Evolutionary conservation across 2,113 vertebrate species (phyloP), one percentile per base, ranked within the genome.

Genomic region (Elephas maximus): DNA sequence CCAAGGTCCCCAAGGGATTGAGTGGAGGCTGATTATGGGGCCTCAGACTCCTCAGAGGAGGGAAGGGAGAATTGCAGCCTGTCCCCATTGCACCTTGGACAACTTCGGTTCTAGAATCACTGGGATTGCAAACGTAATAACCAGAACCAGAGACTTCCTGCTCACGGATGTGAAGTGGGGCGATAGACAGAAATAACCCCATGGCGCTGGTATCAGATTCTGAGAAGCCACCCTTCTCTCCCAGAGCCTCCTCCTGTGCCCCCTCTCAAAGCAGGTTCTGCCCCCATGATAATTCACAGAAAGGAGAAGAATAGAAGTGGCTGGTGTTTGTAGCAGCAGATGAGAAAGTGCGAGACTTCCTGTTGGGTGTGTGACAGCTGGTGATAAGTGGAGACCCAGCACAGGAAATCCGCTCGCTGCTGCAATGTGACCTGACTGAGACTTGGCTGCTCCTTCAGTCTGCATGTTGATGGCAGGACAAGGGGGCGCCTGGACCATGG

Each of bases 291-390:
- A 97, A 97, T 95, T 98, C 97, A 82, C 96, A 37, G 69, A 96
- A 96, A 97, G 95, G 94, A 94, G 91, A 97, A 97, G 93, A 96
- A 98, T 97, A 97, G 89, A 4, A 24, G 41, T 80, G 93, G 96
- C 88, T 96, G 98, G 98, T 95, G 89, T 98, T 99, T 98, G 98
- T 99, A 98, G 98, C 97, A 98, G 99, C 98, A 99, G 98, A 99
- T 99, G 98, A 99, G 99, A 99, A 99, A 99, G 98, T 99, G 97
- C 98, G 98, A 99, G 98, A 98, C 98, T 99, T 99, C 99, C 99
- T 99, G 99, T 99, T 99, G 97, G 99, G 98, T 98, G 98, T 99
- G 98, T 99, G 99, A 98, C 99, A 99, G 98, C 98, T 98, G 93
- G 62, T 99, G 99, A 99, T 99, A 99, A 99, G 98, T 98, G 95